Conservation (phyloP, 35 echinoderm and acorn worm species). For the Apostichopus californicus region DNA sequence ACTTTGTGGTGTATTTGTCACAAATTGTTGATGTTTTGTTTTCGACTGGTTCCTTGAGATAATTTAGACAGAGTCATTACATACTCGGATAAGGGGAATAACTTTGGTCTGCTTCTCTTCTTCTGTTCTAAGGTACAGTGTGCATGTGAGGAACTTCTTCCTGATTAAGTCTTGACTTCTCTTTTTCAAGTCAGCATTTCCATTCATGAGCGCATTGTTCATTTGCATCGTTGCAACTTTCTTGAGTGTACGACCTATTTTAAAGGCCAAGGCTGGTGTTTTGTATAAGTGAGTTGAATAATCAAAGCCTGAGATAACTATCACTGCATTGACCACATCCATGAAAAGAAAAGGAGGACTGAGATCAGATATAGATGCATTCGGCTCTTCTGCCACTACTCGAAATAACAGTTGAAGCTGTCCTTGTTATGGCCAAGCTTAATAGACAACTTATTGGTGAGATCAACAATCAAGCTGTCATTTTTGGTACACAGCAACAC, state of each 20-base stretch:
- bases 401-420: no score
- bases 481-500: not conserved
- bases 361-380: no score
- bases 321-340: not conserved
- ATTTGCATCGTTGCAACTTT: not conserved
- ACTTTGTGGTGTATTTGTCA: no score
- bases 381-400: no score
- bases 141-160: not conserved
- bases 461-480: not conserved
- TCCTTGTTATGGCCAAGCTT: not conserved
- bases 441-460: not conserved
- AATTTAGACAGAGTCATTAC: no score
- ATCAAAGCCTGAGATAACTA: slow-evolving; percentile 4
- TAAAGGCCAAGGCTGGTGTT: not conserved
- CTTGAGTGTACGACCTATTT: not conserved
- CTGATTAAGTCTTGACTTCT: not conserved
- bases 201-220: not conserved
- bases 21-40: no score
- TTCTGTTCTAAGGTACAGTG: not conserved
- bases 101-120: slow-evolving; percentile 8
- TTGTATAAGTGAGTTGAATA: not conserved
- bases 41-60: no score
- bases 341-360: no score
- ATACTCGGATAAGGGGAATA: not conserved
- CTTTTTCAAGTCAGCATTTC: not conserved